Conservation (phyloP, 1,140 invertebrate genomes). For the Nomia melanderi region DNA sequence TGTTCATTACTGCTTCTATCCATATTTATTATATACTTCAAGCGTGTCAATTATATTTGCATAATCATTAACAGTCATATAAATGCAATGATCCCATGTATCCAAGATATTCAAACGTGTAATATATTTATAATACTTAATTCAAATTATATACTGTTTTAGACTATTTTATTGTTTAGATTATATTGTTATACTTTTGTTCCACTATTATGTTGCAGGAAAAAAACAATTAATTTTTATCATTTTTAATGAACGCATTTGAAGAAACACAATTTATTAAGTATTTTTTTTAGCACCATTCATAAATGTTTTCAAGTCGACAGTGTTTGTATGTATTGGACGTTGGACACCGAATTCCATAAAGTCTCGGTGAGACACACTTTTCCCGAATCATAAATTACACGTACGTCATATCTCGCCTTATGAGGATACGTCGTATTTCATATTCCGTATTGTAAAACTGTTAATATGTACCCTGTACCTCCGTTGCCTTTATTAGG, state of each 20-base stretch:
- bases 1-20: too few species aligned
- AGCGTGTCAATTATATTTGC: too few species aligned
- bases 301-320: constrained; percentile 9
- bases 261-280: constrained; percentile 21
- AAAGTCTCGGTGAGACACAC: constrained; percentile 45
- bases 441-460: constrained; percentile 61
- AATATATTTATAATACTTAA: too few species aligned
- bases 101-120: too few species aligned
- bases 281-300: constrained; percentile 20
- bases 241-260: not conserved
- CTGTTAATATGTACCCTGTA: constrained; percentile 39
- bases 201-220: too few species aligned
- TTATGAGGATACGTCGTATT: constrained; percentile 58
- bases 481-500: constrained; percentile 32
- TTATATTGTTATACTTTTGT: too few species aligned
- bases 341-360: constrained; percentile 51
- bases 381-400: constrained; percentile 63
- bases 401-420: constrained; percentile 50
- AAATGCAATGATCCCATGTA: too few species aligned
- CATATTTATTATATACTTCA: too few species aligned
- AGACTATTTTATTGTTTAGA: too few species aligned
- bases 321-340: constrained; percentile 34
- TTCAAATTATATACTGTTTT: too few species aligned
- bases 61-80: too few species aligned
- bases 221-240: not conserved